Evolutionary conservation across 2,113 vertebrate genomes (phyloP), one percentile per base, ranked within the genome.

Genomic region (Osmerus mordax): DNA sequence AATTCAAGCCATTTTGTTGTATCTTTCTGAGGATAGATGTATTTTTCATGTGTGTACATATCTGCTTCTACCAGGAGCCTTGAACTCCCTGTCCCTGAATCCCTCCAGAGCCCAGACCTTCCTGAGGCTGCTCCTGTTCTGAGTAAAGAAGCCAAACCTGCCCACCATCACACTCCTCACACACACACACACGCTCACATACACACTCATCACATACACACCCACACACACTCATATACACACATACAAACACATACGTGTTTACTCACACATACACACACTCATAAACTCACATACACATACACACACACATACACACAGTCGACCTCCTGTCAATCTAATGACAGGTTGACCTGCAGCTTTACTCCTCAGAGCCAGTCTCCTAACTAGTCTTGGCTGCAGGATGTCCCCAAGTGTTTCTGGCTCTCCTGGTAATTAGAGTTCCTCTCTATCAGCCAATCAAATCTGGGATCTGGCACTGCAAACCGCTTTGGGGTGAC

Each of bases 281-380:
- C 25, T 28, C 25, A 28, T 28, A 28, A 28, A 28, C 25, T 55
- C 58, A 66, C 41, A 32, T 59, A 73, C 63, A 54, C 54, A 67
- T 65, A 61, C 18, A 67, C 62, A 59, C 51, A 65, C 29, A 41
- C 47, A 51, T 15, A 66, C 62, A 55, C 75, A 81, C 58, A 65
- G 68, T 55, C 15, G 60, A 71, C 69, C 61, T 19, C 13, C 28
- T 62, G 32, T 36, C 4, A 16, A 28, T 62, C 13, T 28, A 62
- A 28, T 28, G 25, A 14, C 15, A 28, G 16, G 14, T 13, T 62
- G 7, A 47, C 9, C 9, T 11, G 41, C 41, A 12, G 41, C 41
- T 47, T 47, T 11, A 47, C 41, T 11, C 41, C 41, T 47, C 41
- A 47, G 32, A 36, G 32, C 1, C 25, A 28, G 32, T 7, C 32